Evolutionary conservation across 2,113 vertebrate species (phyloP).

Genomic region (Panthera tigris): DNA sequence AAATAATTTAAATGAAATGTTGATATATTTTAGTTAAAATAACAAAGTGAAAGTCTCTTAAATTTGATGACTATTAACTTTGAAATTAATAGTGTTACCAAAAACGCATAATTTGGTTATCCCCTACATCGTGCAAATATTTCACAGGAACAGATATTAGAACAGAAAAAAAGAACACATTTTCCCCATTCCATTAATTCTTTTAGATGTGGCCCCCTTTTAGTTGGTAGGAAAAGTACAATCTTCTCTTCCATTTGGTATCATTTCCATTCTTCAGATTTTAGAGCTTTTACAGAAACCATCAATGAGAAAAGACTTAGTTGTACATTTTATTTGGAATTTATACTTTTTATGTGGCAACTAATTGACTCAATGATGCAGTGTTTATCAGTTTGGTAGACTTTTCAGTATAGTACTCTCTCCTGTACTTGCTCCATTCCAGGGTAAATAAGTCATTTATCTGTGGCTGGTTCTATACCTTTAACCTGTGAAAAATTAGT

Average conservation of each 20-base stretch:
- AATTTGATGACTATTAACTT: neutral
- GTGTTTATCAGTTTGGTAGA: neutral
- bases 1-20: neutral
- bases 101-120: neutral
- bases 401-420: neutral
- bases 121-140: neutral
- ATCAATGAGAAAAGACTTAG: neutral
- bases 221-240: neutral
- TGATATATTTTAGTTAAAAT: neutral
- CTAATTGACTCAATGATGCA: neutral
- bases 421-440: neutral
- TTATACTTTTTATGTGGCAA: neutral
- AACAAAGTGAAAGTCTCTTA: neutral
- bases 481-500: slow-evolving; percentile 42
- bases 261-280: neutral
- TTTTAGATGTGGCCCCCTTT: neutral
- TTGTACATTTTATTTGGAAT: neutral
- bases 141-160: neutral
- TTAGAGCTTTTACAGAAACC: neutral
- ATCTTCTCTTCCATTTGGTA: neutral
- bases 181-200: neutral
- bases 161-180: neutral
- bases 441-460: neutral
- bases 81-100: neutral
- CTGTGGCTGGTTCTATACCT: neutral